Evolutionary conservation across 2,113 vertebrate species (phyloP).

Genomic region (Ptilonorhynchus violaceus): DNA sequence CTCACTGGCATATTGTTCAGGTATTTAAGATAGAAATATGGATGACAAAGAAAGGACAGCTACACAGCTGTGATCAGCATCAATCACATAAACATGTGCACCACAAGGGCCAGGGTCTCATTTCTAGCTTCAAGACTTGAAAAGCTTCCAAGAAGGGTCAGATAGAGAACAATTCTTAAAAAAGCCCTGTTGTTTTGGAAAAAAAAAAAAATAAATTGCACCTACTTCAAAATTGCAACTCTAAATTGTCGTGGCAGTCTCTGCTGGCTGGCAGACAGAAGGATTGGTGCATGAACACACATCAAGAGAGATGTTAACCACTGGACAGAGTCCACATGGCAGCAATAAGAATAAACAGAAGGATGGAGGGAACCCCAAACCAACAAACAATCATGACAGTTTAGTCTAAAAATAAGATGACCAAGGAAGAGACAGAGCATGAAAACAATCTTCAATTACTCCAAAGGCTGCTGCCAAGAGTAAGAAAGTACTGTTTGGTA

Average conservation of each 20-base stretch:
- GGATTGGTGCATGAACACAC: neutral
- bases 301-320: neutral
- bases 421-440: neutral
- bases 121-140: neutral
- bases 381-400: neutral
- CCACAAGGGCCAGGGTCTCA: neutral
- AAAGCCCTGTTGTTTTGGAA: neutral
- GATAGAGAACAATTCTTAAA: neutral
- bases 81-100: neutral
- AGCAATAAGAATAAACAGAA: neutral
- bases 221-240: neutral
- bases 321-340: neutral
- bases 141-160: neutral
- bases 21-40: neutral
- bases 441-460: neutral
- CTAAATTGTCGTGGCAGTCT: neutral
- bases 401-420: neutral
- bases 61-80: neutral
- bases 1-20: neutral
- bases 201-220: neutral
- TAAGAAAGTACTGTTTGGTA: neutral
- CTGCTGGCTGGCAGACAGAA: neutral
- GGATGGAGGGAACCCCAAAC: neutral
- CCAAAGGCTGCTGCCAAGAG: neutral
- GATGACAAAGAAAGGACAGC: neutral